Conservation (phyloP, 2,797 vertebrate species). For the Macropodus opercularis region DNA sequence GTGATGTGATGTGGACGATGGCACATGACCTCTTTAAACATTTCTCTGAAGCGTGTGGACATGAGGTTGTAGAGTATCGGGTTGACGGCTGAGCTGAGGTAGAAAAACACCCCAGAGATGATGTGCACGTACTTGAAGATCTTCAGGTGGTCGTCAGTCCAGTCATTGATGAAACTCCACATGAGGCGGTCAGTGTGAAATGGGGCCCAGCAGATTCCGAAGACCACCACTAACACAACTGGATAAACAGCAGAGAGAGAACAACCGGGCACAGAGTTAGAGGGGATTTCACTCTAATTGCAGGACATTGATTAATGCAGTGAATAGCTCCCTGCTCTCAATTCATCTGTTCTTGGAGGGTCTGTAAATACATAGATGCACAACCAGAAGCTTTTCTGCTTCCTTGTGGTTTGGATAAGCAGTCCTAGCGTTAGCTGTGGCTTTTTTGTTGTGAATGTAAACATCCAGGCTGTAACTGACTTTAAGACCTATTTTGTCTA, state of each 20-base stretch:
- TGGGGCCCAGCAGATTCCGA: conserved; percentile 94
- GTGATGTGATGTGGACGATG: conserved; percentile 26
- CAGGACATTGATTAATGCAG: conserved; percentile 1
- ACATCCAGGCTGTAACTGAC: no score
- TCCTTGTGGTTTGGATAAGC: no score
- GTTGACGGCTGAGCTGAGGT: conserved; percentile 91
- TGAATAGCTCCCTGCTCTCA: not conserved
- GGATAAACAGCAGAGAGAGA: conserved; percentile 29
- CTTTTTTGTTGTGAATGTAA: no score
- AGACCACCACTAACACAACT: conserved; percentile 93
- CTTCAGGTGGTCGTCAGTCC: conserved; percentile 79
- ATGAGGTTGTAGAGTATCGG: conserved; percentile 95
- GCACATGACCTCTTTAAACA: conserved; percentile 92
- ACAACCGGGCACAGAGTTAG: not conserved
- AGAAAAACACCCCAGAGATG: conserved; percentile 92
- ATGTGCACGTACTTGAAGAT: conserved; percentile 89
- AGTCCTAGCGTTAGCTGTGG: no score
- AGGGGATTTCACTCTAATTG: not conserved
- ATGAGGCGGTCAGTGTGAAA: conserved; percentile 93
- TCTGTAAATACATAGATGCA: not conserved
- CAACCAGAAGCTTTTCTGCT: no score
- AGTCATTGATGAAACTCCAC: conserved; percentile 89
- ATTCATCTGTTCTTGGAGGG: conserved; percentile 1
- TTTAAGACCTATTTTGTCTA: no score
- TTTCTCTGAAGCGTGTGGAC: conserved; percentile 93